These are phyloP conservation scores for Darevskia mixta DNA, from an alignment of 2,797 vertebrate genomes.

Conservation along the genomic window DNA sequence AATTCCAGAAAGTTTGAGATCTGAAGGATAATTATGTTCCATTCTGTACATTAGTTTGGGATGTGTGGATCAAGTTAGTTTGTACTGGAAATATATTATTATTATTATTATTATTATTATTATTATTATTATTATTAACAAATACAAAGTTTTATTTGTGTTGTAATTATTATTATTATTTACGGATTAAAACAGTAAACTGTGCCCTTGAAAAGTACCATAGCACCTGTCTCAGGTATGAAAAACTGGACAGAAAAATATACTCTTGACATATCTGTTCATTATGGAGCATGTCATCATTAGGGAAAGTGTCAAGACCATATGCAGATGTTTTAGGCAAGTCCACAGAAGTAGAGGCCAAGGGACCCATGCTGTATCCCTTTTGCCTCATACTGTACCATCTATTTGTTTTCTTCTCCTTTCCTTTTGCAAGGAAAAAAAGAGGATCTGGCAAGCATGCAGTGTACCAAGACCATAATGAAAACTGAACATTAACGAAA, in stretches of 20 bases:
- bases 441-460: not conserved
- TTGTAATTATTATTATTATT: conserved; percentile 40
- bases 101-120: not conserved
- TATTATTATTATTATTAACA: not conserved
- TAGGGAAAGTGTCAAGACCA: not conserved
- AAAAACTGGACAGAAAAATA: not conserved
- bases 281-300: conserved; percentile 22
- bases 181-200: conserved; percentile 21
- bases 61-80: too few species aligned
- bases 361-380: accelerated
- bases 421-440: not conserved
- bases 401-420: not conserved
- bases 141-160: too few species aligned
- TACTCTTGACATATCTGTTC: conserved; percentile 1
- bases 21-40: too few species aligned
- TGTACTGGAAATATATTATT: too few species aligned
- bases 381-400: not conserved
- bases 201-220: conserved; percentile 29
- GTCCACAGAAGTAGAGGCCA: accelerated
- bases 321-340: conserved; percentile 10
- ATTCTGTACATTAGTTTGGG: too few species aligned
- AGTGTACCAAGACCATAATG: not conserved
- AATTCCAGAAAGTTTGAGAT: too few species aligned
- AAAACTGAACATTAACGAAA: not conserved
- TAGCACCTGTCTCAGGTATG: not conserved